Base-by-base conservation (phyloP, 2,888 invertebrate species). In the Cantharis flavilabris region DNA sequence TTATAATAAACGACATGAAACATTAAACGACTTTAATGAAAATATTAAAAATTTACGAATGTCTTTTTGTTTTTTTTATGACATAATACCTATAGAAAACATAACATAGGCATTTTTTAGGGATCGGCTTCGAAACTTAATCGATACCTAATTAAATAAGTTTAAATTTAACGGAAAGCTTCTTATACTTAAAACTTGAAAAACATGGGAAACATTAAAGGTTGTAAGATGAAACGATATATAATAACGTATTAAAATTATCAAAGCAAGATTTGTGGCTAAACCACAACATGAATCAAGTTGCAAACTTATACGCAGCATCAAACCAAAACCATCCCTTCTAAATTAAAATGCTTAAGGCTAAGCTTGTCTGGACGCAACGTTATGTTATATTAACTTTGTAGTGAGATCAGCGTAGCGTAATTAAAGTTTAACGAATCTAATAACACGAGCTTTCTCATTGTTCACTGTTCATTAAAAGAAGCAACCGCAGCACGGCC, bases 361-460 rank as follows among this genome's bases (percentile, higher is more conserved):
- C 73, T 75, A 78, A 76, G 72, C 75, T 74, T 69, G 75, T 78
- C 75, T 78, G 78, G 75, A 75, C 75, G 75, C 70, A 78, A 73
- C 75, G 75, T 76, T 78, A 78, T 73, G 78, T 73, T 76, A 73
- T 78, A 76, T 78, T 78, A 78, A 78, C 76, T 76, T 78, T 78
- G 73, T 73, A 76, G 76, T 71, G 71, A 78, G 72, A 78, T 78
- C 76, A 74, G 78, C 67, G 71, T 78, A 71, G 78, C 78, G 78
- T 80, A 80, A 78, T 80, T 80, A 80, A 78, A 79, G 72, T 80
- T 78, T 78, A 80, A 80, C 78, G 76, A 80, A 80, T 78, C 78
- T 80, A 80, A 78, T 78, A 78, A 78, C 76, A 76, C 62, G 73
- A 69, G 65, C 49, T 69, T 71, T 76, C 78, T 70, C 76, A 70